Percentiles rank a stretch among this genome's conserved stretches.
These are phyloP conservation scores for Clivina fossor DNA, from an alignment of 2,888 invertebrate genomes.

Conservation along the genomic window DNA sequence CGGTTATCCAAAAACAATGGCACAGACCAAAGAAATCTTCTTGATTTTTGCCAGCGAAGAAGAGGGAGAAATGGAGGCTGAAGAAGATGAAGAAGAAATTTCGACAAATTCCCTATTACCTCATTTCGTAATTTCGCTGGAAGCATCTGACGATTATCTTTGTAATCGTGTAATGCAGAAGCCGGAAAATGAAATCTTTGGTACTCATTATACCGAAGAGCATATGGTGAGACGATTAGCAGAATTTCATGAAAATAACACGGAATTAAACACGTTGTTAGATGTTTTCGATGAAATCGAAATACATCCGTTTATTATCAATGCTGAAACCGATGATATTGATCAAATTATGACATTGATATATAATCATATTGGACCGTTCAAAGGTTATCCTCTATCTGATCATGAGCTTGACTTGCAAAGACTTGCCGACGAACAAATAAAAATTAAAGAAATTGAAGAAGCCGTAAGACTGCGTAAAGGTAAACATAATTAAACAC, in stretches of 20 bases:
- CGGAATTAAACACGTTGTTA: slow-evolving; percentile 65
- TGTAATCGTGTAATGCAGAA: slow-evolving; percentile 63
- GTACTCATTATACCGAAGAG: slow-evolving; percentile 61
- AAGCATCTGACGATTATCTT: slow-evolving; percentile 64
- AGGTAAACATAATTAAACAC: too few species aligned
- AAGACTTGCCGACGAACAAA: slow-evolving; percentile 47
- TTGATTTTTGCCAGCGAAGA: slow-evolving; percentile 49
- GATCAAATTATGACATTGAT: slow-evolving; percentile 38
- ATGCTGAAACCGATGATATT: slow-evolving; percentile 40
- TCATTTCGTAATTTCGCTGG: slow-evolving; percentile 53
- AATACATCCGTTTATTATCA: slow-evolving; percentile 62
- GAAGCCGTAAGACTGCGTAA: not conserved
- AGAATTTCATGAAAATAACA: slow-evolving; percentile 59
- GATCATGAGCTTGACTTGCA: slow-evolving; percentile 48
- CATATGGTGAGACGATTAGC: slow-evolving; percentile 58
- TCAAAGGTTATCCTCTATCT: slow-evolving; percentile 45
- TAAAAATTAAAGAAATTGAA: slow-evolving; percentile 41
- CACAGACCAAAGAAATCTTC: slow-evolving; percentile 57
- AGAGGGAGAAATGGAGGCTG: slow-evolving; percentile 53
- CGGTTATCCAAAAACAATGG: slow-evolving; percentile 66
- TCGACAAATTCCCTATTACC: slow-evolving; percentile 56
- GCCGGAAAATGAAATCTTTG: slow-evolving; percentile 57
- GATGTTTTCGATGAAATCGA: slow-evolving; percentile 76
- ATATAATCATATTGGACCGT: slow-evolving; percentile 55
- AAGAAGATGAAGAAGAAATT: slow-evolving; percentile 50